Conservation (phyloP, 1,140 invertebrate genomes). For the Papilio glaucus region DNA sequence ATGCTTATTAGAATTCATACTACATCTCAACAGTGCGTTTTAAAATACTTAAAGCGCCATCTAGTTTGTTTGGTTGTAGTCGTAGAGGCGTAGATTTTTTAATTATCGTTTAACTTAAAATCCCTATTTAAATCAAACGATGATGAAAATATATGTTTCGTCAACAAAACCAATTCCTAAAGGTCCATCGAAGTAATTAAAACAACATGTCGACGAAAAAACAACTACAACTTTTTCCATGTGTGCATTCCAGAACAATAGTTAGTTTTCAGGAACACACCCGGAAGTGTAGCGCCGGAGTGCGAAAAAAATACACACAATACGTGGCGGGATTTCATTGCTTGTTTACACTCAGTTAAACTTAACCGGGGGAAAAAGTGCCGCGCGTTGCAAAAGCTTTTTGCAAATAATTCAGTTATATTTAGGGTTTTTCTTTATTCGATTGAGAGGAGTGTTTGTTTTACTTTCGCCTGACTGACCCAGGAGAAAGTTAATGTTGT, state of each 20-base stretch:
- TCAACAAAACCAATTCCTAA: neutral
- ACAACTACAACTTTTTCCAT: neutral
- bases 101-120: neutral
- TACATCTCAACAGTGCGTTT: neutral
- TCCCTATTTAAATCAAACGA: neutral
- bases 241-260: neutral
- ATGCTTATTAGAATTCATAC: too few species aligned
- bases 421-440: neutral
- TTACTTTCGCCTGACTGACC: too few species aligned
- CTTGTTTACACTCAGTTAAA: constrained; percentile 14
- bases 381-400: neutral
- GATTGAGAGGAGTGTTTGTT: neutral
- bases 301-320: constrained; percentile 7
- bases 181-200: constrained; percentile 10
- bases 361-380: constrained; percentile 16
- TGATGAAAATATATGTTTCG: too few species aligned
- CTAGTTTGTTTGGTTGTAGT: neutral
- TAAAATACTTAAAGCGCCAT: neutral
- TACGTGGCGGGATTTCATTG: constrained; percentile 9
- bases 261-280: constrained; percentile 7
- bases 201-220: constrained; percentile 13
- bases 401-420: neutral
- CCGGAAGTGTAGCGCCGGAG: constrained; percentile 12
- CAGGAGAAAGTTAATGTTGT: too few species aligned
- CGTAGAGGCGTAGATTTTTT: too few species aligned